Base-by-base conservation (phyloP, 2,888 invertebrate species). In the Conchocele bisecta region DNA sequence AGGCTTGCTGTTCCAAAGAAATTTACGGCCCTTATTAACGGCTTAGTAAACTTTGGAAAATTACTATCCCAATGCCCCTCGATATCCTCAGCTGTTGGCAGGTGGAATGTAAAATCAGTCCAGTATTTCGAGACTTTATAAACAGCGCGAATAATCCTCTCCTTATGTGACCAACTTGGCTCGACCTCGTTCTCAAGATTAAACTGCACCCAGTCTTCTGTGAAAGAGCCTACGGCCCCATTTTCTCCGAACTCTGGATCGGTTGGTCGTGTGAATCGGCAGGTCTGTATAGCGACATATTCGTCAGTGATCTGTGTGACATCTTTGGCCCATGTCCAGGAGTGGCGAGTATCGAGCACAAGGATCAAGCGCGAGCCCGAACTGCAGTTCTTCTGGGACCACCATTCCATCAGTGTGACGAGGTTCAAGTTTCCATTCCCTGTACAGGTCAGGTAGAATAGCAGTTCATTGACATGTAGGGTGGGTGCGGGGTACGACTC, bases 91-190 rank as follows among this genome's bases (percentile, higher is more conserved):
- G 73, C 70, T 0, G 88, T 89, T 1, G 90, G 91, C 31, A 86
- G 76, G 71, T 87, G 88, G 71, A 91, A 90, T 24, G 82, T 78
- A 65, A 90, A 90, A 67, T 89, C 87, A 1, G 89, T 86, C 91
- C 91, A 91, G 42, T 54, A 60, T 17, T 73, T 79, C 0, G 90
- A 89, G 1, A 89, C 86, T 39, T 78, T 82, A 76, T 88, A 91
- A 15, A 86, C 46, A 2, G 87, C 84, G 28, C 81, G 57, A 9
- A 88, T 60, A 2, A 74, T 60, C 11, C 87, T 76, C n/a, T 82
- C 77, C 57, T 83, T 83, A 26, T 84, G 76, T 5, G 71, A 70
- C 88, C 88, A 89, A 37, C 81, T 72, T 6, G 83, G 73, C 9
- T 84, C 82, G 4, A 83, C 59, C 17, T 83, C 81, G 17, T 78